A percentile compares a stretch with the other conserved stretches of the same genome.
Evolutionary conservation across 2,888 invertebrate genomes (phyloP).

Genomic region (Heliconius erato): DNA sequence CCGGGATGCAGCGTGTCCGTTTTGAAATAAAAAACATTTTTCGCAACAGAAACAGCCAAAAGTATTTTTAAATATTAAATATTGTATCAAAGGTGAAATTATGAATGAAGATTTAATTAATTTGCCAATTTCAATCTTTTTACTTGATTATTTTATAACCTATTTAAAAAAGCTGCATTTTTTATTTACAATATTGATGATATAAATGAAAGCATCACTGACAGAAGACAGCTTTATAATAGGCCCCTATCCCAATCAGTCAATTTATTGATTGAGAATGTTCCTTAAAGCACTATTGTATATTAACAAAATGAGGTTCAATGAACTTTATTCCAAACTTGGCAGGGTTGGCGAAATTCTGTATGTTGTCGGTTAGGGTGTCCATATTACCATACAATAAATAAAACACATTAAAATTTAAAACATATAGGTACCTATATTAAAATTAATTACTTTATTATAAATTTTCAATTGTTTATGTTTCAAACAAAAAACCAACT

Average conservation of each 20-base stretch:
- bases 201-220: background rate
- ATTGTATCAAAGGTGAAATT: background rate
- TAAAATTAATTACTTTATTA: too few relatives aligned
- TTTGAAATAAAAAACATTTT: too few relatives aligned
- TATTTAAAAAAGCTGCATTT: background rate
- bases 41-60: too few relatives aligned
- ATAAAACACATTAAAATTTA: background rate
- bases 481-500: too few relatives aligned
- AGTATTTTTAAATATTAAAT: background rate
- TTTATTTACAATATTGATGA: background rate
- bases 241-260: conserved; percentile 23
- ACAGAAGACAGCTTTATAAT: background rate
- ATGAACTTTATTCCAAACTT: conserved; percentile 30
- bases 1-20: too few relatives aligned
- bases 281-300: conserved; percentile 21
- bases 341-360: conserved; percentile 32
- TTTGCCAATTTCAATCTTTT: background rate
- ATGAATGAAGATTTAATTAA: background rate
- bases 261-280: conserved; percentile 16
- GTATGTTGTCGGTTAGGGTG: conserved; percentile 26
- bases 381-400: background rate
- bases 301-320: conserved; percentile 27
- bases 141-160: background rate
- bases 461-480: too few relatives aligned
- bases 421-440: too few relatives aligned